Base-by-base conservation (phyloP, 2,888 invertebrate species). In the Agonopterix heracliana region DNA sequence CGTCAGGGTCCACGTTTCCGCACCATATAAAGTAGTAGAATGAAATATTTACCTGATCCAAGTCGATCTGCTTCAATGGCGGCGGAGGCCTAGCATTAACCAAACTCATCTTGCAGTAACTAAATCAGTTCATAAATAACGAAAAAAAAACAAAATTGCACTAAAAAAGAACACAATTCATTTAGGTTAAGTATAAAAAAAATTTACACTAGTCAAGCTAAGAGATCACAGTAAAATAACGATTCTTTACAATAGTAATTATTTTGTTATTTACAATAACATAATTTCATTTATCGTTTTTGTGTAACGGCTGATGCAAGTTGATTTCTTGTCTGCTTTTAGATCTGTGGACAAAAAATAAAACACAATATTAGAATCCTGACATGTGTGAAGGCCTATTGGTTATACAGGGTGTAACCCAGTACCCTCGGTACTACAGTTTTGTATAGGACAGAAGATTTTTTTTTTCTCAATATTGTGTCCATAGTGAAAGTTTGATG, bases 41-140 rank as follows among this genome's bases (percentile, higher is more conserved):
- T 5, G 7, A 38, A 38, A 38, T 38, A 38, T 65, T 75, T 59
- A 89, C 89, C 85, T 92, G 93, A 79, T 94, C 94, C 65, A 97
- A 90, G 72, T 95, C 95, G 64, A 94, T 94, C 67, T 93, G 93
- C 71, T 93, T 91, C 54, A 93, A 79, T 49, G 92, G 92, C 63
- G 91, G 88, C 55, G 91, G 80, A 10, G 81, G 76, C 55, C 79
- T 70, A 41, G 55, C 55, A 48, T 56, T 73, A 47, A 71, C 66
- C 1, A 74, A 74, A 56, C 77, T 79, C 78, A 80, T 81, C 49
- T 52, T 75, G 57, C 61, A 10, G 14, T 26, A 26, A 26, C 26
- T 5, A 43, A 14, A 55, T 55, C 50, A 54, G 42, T 49, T 41
- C 55, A 56, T 53, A 51, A 46, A 54, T 47, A 46, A 46, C 13